phyloP scores from a whole-genome alignment of 2,888 invertebrate genomes.

The Amiota mariae region DNA sequence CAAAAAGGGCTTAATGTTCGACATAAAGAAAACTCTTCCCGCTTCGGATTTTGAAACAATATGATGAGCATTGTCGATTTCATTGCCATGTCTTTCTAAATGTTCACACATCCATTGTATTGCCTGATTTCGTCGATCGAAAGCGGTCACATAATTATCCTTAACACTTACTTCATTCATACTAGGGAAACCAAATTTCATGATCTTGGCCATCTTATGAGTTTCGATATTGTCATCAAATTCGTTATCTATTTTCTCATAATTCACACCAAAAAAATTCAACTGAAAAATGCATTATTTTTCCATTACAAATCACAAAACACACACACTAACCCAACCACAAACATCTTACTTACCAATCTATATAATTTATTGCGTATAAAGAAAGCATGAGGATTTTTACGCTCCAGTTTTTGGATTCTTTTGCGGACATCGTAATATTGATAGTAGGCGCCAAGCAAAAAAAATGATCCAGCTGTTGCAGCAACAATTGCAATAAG shows the following conservation, averaged over 20 bases:
- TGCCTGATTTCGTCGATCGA: slow-evolving; percentile 57
- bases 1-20: slow-evolving; percentile 57
- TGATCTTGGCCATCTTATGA: slow-evolving; percentile 46
- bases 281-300: not conserved
- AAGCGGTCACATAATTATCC: slow-evolving; percentile 53
- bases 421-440: slow-evolving; percentile 56
- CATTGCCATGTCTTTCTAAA: slow-evolving; percentile 29
- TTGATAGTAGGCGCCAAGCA: slow-evolving; percentile 60
- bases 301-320: not conserved
- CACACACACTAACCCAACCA: not conserved
- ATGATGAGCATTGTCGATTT: not conserved
- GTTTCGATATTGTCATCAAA: slow-evolving; percentile 33
- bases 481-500: slow-evolving; percentile 51
- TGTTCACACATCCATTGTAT: slow-evolving; percentile 59
- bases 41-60: slow-evolving; percentile 52
- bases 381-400: slow-evolving; percentile 58
- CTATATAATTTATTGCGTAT: slow-evolving; percentile 55
- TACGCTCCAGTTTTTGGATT: slow-evolving; percentile 50
- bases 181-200: slow-evolving; percentile 61
- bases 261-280: too few species aligned
- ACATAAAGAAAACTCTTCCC: slow-evolving; percentile 54
- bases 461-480: slow-evolving; percentile 60
- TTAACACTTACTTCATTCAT: slow-evolving; percentile 53
- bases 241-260: not conserved
- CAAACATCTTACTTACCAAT: slow-evolving; percentile 49